Evolutionary conservation across 2,888 invertebrate genomes (phyloP).

Genomic region (Bembecia ichneumoniformis): DNA sequence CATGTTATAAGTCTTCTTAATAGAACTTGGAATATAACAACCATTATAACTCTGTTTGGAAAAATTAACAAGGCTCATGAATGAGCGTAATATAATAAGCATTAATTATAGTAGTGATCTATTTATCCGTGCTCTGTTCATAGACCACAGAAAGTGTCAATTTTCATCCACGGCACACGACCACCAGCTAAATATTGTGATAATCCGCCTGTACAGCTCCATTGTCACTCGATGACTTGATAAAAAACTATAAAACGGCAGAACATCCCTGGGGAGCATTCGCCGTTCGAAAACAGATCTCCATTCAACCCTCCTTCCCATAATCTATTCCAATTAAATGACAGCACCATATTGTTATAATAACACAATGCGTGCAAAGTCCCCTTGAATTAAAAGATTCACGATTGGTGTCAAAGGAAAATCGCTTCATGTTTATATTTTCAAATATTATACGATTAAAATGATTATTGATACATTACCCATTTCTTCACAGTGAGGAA

Average conservation of each 20-base stretch:
- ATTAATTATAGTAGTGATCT: slow-evolving; percentile 1
- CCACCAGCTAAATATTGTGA: slow-evolving; percentile 64
- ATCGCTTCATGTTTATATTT: too few species aligned
- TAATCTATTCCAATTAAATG: slow-evolving; percentile 74
- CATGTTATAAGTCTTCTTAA: too few species aligned
- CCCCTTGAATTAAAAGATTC: slow-evolving; percentile 21
- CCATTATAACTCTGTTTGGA: too few species aligned
- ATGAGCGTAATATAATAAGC: slow-evolving; percentile 14
- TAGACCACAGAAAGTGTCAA: slow-evolving; percentile 42
- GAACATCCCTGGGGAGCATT: slow-evolving; percentile 53
- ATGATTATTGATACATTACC: too few species aligned
- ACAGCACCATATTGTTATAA: slow-evolving; percentile 70
- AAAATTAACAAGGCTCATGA: slow-evolving; percentile 19
- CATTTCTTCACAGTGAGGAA: too few species aligned
- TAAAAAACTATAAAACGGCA: slow-evolving; percentile 56
- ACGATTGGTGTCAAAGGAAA: background rate
- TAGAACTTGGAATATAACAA: too few species aligned
- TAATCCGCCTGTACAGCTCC: slow-evolving; percentile 45
- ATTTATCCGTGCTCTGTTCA: slow-evolving; percentile 13
- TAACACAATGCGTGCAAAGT: slow-evolving; percentile 57
- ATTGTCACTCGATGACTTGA: slow-evolving; percentile 68
- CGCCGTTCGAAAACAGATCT: slow-evolving; percentile 34
- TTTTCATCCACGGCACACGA: slow-evolving; percentile 50
- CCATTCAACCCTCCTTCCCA: slow-evolving; percentile 60
- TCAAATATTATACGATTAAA: too few species aligned